Evolutionary conservation across 2,888 invertebrate genomes (phyloP).

Genomic region (Lepas anatifera): DNA sequence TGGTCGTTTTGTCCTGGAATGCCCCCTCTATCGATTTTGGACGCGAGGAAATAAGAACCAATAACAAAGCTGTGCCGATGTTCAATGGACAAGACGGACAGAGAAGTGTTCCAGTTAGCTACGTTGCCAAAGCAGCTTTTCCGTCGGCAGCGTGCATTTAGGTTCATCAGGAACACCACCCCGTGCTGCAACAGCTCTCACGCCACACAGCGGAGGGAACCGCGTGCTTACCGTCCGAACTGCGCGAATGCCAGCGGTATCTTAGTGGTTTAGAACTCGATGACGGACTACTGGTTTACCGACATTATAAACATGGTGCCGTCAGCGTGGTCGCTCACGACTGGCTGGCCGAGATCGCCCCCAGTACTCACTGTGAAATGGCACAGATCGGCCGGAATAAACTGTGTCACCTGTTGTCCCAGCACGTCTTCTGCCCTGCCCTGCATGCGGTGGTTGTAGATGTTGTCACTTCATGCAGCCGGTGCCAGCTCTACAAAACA

Average conservation of each 20-base stretch:
- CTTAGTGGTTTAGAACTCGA: not conserved
- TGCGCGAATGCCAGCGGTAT: not conserved
- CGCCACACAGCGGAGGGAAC: not conserved
- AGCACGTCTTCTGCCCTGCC: constrained; percentile 5
- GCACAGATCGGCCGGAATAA: constrained; percentile 15
- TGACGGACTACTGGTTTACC: not conserved
- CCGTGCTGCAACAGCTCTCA: not conserved
- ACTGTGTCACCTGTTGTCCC: not conserved
- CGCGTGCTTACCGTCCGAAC: not conserved
- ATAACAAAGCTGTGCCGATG: not conserved
- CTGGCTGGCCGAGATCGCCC: not conserved
- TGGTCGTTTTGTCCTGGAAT: too few species aligned
- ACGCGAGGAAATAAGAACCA: not conserved
- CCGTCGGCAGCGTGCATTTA: not conserved
- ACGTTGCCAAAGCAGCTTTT: not conserved
- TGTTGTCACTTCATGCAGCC: not conserved
- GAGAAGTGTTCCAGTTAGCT: not conserved
- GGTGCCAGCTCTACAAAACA: constrained; percentile 10
- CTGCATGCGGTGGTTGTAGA: not conserved
- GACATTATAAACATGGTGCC: not conserved
- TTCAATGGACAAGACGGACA: not conserved
- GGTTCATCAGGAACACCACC: not conserved
- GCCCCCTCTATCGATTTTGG: not conserved
- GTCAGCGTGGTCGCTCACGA: not conserved
- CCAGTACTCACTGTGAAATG: not conserved